Percentiles rank a stretch among this genome's conserved stretches.
Conservation (phyloP, 2,113 vertebrate genomes). For the Verasper variegatus region DNA sequence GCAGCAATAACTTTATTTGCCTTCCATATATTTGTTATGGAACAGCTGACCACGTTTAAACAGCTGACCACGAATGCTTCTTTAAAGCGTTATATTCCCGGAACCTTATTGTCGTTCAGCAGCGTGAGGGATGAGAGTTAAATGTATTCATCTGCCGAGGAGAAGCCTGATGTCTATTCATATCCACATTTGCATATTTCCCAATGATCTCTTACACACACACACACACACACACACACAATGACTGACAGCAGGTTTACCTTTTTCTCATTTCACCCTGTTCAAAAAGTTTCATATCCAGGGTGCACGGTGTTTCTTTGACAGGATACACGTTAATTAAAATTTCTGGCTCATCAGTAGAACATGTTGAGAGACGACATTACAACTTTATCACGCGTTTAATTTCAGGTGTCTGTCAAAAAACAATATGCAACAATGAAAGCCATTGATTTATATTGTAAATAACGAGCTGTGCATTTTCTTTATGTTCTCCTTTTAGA, state of each 20-base stretch:
- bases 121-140: conserved; percentile 60
- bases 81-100: conserved; percentile 24
- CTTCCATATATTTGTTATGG: too few relatives aligned
- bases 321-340: conserved; percentile 47
- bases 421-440: conserved; percentile 15
- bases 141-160: conserved; percentile 68
- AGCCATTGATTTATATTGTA: conserved; percentile 12
- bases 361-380: neutral
- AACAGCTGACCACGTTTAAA: conserved; percentile 9
- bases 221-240: neutral
- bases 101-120: conserved; percentile 51
- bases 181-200: conserved; percentile 70
- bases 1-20: neutral
- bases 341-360: conserved; percentile 4
- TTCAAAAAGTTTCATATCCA: conserved; percentile 39
- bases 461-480: neutral
- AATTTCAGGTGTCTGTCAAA: conserved; percentile 18
- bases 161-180: conserved; percentile 70
- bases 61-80: conserved; percentile 44
- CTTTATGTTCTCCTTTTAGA: conserved; percentile 8
- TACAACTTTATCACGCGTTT: conserved; percentile 34
- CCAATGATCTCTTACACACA: conserved; percentile 50
- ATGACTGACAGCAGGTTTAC: conserved; percentile 28
- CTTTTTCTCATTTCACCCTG: conserved; percentile 22
- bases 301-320: conserved; percentile 24